Evolutionary conservation across 2,797 vertebrate genomes (phyloP).

Genomic region (Tarsius wallacei): DNA sequence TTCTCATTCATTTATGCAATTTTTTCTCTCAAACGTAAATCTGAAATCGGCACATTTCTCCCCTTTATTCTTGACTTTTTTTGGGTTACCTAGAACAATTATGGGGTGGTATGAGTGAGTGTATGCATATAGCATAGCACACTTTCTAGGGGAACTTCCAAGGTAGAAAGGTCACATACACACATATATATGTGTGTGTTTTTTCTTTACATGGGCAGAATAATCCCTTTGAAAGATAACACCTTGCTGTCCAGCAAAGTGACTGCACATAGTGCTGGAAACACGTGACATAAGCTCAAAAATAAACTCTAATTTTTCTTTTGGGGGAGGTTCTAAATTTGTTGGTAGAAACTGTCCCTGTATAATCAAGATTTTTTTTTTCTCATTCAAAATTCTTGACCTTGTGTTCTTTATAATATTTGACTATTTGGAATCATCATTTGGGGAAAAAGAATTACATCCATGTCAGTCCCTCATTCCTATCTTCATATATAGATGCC

Average conservation of each 20-base stretch:
- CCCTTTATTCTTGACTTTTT: background rate
- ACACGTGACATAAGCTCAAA: background rate
- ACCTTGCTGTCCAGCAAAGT: background rate
- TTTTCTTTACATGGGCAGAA: background rate
- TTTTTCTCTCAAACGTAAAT: background rate
- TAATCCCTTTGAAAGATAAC: background rate
- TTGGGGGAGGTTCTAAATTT: background rate
- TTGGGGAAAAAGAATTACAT: background rate
- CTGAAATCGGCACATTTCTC: background rate
- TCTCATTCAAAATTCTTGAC: background rate
- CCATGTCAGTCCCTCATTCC: background rate
- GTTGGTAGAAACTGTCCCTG: background rate
- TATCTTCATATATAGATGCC: background rate
- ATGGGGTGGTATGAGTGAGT: background rate
- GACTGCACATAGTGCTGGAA: background rate
- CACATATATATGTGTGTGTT: background rate
- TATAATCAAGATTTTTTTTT: background rate
- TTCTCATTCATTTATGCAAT: background rate
- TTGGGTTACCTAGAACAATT: background rate
- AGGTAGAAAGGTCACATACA: background rate
- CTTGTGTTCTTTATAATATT: background rate
- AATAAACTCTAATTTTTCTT: constrained; percentile 6
- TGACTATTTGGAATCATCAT: background rate
- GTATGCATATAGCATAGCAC: background rate
- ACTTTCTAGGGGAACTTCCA: background rate